Evolutionary conservation across 2,888 invertebrate species (phyloP).

Genomic region (Yponomeuta plumbellus): DNA sequence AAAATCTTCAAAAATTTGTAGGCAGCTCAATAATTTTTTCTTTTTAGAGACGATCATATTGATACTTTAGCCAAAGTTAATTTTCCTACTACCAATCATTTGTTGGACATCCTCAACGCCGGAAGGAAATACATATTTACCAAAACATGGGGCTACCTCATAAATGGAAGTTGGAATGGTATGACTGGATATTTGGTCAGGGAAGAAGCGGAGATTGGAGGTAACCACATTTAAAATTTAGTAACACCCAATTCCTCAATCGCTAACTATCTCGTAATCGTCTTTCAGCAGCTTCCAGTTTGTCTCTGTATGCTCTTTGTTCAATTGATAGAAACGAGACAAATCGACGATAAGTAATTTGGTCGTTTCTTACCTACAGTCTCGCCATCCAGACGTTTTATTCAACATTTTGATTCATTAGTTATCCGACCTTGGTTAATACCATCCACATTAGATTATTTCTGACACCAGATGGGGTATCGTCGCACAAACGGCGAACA

Average conservation of each 20-base stretch:
- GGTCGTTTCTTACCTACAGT: neutral
- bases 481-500: too few species aligned
- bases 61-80: slow-evolving; percentile 81
- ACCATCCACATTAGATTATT: too few species aligned
- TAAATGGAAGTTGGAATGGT: slow-evolving; percentile 78
- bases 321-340: slow-evolving; percentile 28
- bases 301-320: too few species aligned
- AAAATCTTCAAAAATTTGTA: too few species aligned
- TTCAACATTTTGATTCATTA: neutral
- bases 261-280: too few species aligned
- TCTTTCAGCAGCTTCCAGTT: too few species aligned
- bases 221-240: slow-evolving; percentile 34
- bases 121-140: slow-evolving; percentile 69
- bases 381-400: neutral
- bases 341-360: slow-evolving; percentile 59
- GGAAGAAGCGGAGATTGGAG: slow-evolving; percentile 79
- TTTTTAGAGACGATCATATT: slow-evolving; percentile 61
- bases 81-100: slow-evolving; percentile 75
- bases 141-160: slow-evolving; percentile 78
- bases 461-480: too few species aligned
- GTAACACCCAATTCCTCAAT: too few species aligned
- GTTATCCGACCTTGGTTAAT: too few species aligned
- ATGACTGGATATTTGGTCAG: slow-evolving; percentile 79
- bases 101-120: slow-evolving; percentile 76
- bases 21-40: too few species aligned